phyloP scores from a whole-genome alignment of 2,888 invertebrate species.

The Dasysyrphus albostriatus region DNA sequence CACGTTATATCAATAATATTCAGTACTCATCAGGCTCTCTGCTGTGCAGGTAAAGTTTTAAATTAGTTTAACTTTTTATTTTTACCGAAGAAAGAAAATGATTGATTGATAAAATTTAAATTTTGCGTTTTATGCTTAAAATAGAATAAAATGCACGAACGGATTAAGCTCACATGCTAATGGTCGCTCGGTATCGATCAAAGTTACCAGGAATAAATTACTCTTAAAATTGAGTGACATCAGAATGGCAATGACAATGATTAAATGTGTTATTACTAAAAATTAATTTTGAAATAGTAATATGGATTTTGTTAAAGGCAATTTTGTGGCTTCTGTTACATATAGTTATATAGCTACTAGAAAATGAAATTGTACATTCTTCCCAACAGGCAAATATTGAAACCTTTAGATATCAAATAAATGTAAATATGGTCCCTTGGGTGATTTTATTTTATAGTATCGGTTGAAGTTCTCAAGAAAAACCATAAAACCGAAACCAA shows the following conservation, averaged over 20 bases:
- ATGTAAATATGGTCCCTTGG: too few species aligned
- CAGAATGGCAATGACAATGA: not conserved
- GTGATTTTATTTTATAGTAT: too few species aligned
- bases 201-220: not conserved
- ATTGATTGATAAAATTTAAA: conserved; percentile 26
- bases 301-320: not conserved
- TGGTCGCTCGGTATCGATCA: not conserved
- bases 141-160: not conserved
- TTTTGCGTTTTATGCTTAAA: conserved; percentile 18
- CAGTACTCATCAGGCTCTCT: not conserved
- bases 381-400: too few species aligned
- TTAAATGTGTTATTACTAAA: not conserved
- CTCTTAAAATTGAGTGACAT: not conserved
- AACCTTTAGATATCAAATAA: too few species aligned
- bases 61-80: not conserved
- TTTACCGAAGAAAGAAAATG: not conserved
- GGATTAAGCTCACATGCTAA: not conserved
- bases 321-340: too few species aligned
- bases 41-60: not conserved
- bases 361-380: too few species aligned
- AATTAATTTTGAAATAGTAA: not conserved
- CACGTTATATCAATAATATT: conserved; percentile 2
- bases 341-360: too few species aligned
- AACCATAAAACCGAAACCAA: too few species aligned
- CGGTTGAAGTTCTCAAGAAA: too few species aligned